Conservation (phyloP, 1,140 invertebrate species). For the Fopius arisanus region DNA sequence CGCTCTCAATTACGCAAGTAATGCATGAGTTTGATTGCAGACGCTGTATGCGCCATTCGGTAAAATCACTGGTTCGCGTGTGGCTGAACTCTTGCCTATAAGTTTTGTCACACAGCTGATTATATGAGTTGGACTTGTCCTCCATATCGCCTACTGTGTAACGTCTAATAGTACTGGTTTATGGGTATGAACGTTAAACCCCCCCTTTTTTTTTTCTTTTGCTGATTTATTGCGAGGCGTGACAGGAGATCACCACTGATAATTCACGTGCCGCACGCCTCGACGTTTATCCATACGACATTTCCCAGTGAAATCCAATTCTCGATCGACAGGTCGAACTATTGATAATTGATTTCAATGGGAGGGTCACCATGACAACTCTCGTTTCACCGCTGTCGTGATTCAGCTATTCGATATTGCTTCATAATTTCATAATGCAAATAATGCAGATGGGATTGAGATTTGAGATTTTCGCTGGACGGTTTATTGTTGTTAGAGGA, state of each 20-base stretch:
- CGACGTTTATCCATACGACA: not conserved
- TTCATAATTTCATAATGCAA: not conserved
- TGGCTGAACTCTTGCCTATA: not conserved
- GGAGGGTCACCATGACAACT: not conserved
- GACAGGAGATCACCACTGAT: slow-evolving; percentile 38
- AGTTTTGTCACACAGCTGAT: not conserved
- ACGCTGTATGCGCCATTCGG: not conserved
- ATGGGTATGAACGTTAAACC: not conserved
- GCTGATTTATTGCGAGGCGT: slow-evolving; percentile 40
- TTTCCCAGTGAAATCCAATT: not conserved
- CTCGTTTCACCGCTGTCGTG: not conserved
- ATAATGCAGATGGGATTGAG: no score
- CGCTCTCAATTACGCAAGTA: not conserved
- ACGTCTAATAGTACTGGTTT: slow-evolving; percentile 11
- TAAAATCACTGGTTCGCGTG: not conserved
- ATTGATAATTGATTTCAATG: slow-evolving; percentile 3
- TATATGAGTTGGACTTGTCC: slow-evolving; percentile 7
- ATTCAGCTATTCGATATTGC: not conserved
- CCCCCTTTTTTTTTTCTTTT: not conserved
- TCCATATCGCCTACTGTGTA: slow-evolving; percentile 7
- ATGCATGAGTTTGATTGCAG: not conserved
- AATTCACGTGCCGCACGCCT: slow-evolving; percentile 37
- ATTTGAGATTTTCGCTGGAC: not conserved
- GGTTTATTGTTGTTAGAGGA: slow-evolving; percentile 10
- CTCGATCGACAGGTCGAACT: not conserved